Conservation (phyloP, 2,888 invertebrate genomes). For the Scaptomyza polygonia region DNA sequence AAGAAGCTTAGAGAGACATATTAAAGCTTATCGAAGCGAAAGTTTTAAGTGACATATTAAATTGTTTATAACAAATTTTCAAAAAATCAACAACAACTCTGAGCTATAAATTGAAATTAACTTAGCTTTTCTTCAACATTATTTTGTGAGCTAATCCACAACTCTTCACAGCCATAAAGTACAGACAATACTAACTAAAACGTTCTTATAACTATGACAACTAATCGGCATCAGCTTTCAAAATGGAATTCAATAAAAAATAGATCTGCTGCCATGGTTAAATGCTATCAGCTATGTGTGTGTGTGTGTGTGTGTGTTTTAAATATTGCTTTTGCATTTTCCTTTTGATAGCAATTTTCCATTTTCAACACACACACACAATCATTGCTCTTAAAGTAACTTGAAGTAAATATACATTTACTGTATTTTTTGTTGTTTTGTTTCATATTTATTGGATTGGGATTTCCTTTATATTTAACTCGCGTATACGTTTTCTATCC, state of each 20-base stretch:
- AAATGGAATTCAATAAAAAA: conserved; percentile 18
- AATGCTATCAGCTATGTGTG: conserved; percentile 1
- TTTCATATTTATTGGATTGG: conserved; percentile 49
- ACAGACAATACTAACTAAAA: neutral
- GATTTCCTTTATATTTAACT: conserved; percentile 23
- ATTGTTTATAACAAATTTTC: too few species aligned
- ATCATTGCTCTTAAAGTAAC: conserved; percentile 11
- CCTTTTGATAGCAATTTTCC: conserved; percentile 32
- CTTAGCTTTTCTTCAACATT: neutral
- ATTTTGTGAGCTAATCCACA: neutral
- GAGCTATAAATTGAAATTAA: neutral
- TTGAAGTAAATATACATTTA: conserved; percentile 11
- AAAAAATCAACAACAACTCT: neutral
- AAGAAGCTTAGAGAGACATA: neutral
- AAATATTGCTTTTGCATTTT: conserved; percentile 10
- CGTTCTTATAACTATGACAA: conserved; percentile 9
- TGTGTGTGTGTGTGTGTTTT: neutral
- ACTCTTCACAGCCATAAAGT: neutral
- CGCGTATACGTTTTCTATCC: conserved; percentile 21
- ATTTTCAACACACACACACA: conserved; percentile 14
- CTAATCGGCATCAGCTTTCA: conserved; percentile 7
- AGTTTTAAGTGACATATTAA: neutral
- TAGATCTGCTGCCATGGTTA: conserved; percentile 29
- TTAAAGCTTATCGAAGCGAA: neutral
- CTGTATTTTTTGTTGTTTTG: neutral